Evolutionary conservation across 2,113 vertebrate genomes (phyloP), one percentile per base, ranked within the genome.

Genomic region (Lophotis ruficrista): DNA sequence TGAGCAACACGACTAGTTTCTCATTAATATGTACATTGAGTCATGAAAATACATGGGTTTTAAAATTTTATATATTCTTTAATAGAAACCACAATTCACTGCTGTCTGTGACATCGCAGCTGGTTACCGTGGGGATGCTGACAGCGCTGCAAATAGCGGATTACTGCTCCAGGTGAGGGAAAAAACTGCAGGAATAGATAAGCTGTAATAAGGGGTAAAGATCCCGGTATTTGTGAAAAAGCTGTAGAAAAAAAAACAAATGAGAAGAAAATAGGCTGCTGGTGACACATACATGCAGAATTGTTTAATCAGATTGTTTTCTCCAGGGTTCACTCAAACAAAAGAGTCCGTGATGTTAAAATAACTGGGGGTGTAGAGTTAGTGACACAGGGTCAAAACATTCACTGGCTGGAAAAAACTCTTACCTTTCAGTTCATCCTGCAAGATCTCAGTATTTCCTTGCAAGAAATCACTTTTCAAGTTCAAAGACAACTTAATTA

Each of bases 71-170:
- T 64, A 15, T 71, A 24, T 83, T 72, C 57, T 58, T 81, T 62
- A 70, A 69, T 8, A 92, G 37, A 91, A 94, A 93, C 81, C 23
- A 61, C 33, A 87, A 96, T 83, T 61, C 50, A 64, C 33, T 61
- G 43, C 38, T 73, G 16, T 47, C 53, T 89, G 43, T 90, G 93
- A 90, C 62, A 93, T 83, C 23, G 19, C 54, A 94, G 90, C 65
- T 83, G 69, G 65, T 91, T 94, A 82, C 83, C 77, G 50, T 41
- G 56, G 81, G 79, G 71, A 94, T 70, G 72, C 81, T 96, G 89
- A 94, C 84, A 70, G 61, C 43, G 54, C 76, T 69, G 77, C 64
- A 97, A 92, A 91, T 41, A 92, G 90, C 88, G 58, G 62, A 96
- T 93, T 96, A 94, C 82, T 91, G 87, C 58, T 78, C 48, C 38